Base-by-base conservation (phyloP, 2,888 invertebrate genomes). In the Pseudoips prasinana region DNA sequence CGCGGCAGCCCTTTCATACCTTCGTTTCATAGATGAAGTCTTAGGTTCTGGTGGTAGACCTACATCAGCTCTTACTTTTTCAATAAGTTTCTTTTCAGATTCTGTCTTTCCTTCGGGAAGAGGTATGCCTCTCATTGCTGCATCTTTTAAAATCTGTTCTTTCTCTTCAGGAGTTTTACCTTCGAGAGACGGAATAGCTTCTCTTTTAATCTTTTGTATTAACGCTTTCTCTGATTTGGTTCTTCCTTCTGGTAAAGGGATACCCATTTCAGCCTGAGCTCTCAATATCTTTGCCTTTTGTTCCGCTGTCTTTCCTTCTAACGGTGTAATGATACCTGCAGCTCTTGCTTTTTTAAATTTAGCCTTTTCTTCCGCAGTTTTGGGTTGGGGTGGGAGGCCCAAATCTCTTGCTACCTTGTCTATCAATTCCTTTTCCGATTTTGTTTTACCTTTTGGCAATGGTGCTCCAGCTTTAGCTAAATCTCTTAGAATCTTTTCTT, bases 31-130 rank as follows among this genome's bases (percentile, higher is more conserved):
- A 20, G 40, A 38, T 10, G 49, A 3, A 0, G 44, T 54, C 45
- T 53, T 55, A 0, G 67, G 62, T 18, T 61, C 60, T 0, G 55
- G 53, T 7, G 67, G 68, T 2, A 69, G 6, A 2, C 66, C 66
- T 7, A 64, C n/a, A 2, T 66, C 59, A 0, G 24, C 23, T n/a
- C 54, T 45, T 4, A 69, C 48, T 36, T 66, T 68, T n/a, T 46
- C 23, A 1, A 61, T 39, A 0, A 73, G 3, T 8, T 55, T 51
- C 27, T 58, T 62, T 23, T 63, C 63, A 0, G 67, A 68, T 1
- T 48, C 10, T 0, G 64, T 52, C 39, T 56, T 56, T 1, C 45
- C 54, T 39, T 63, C 55, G 0, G 69, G 63, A 0, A 67, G 34
- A 1, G 53, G 55, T 1, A 50, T 3, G 0, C 63, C 56, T 3